Percentiles rank a stretch among this genome's conserved stretches.
Evolutionary conservation across 2,113 vertebrate genomes (phyloP).

Genomic region (Syngnathus scovelli): DNA sequence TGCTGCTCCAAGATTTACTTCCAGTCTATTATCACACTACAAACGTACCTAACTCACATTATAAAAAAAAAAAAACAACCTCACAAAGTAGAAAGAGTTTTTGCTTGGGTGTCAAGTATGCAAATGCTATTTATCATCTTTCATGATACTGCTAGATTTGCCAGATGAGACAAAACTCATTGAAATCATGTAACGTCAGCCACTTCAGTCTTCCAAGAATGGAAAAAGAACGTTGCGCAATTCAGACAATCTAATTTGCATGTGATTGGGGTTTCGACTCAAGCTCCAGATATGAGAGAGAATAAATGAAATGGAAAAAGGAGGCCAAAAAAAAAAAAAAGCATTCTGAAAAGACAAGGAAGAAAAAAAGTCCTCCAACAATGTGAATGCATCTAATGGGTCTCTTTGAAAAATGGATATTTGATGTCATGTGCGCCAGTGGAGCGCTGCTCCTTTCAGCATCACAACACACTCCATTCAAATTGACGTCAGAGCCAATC

Average conservation of each 20-base stretch:
- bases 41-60: too few species aligned
- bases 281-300: too few species aligned
- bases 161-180: too few species aligned
- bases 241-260: too few species aligned
- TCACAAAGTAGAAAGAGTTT: neutral
- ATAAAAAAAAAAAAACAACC: neutral
- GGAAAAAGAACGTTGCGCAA: too few species aligned
- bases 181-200: too few species aligned
- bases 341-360: neutral
- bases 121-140: neutral
- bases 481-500: conserved; percentile 36
- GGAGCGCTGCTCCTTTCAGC: conserved; percentile 26
- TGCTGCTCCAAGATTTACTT: too few species aligned
- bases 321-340: neutral
- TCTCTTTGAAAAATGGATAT: conserved; percentile 48
- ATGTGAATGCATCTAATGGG: conserved; percentile 34
- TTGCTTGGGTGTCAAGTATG: neutral
- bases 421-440: conserved; percentile 46
- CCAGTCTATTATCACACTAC: too few species aligned
- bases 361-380: neutral
- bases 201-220: too few species aligned
- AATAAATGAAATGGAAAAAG: too few species aligned
- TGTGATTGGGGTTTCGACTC: too few species aligned
- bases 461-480: conserved; percentile 18
- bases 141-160: too few species aligned